These are phyloP conservation scores for Torymus tubicola DNA, from an alignment of 2,888 invertebrate genomes.

Conservation along the genomic window DNA sequence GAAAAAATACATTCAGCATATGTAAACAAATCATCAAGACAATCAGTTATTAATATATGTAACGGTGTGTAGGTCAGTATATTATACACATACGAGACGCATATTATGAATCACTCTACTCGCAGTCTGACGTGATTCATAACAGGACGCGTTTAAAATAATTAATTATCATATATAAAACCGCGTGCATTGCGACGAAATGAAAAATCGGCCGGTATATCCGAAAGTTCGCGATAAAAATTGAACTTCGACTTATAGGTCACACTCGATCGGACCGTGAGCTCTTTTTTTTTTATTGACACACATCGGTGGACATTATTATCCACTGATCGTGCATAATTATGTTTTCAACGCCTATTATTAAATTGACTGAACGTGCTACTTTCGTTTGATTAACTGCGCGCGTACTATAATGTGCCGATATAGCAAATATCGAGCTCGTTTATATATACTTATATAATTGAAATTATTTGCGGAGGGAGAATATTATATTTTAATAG, in stretches of 20 bases:
- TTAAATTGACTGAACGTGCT: too few species aligned
- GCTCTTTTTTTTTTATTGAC: too few species aligned
- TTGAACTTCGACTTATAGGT: conserved; percentile 21
- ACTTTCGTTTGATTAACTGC: too few species aligned
- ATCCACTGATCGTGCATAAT: too few species aligned
- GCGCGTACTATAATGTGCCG: too few species aligned
- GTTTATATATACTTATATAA: too few species aligned
- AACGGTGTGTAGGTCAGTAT: conserved; percentile 28
- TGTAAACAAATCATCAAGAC: not conserved
- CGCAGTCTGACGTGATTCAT: conserved; percentile 41
- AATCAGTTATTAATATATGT: conserved; percentile 23
- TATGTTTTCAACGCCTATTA: too few species aligned
- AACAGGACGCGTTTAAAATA: conserved; percentile 53
- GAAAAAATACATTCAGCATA: too few species aligned
- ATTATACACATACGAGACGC: not conserved
- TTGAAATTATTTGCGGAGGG: too few species aligned
- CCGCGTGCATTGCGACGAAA: not conserved
- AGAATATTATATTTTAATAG: too few species aligned
- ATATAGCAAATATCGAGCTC: too few species aligned
- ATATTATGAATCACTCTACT: conserved; percentile 13
- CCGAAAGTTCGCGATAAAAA: conserved; percentile 10
- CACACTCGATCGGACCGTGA: not conserved
- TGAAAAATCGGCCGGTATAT: conserved; percentile 16
- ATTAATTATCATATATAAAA: conserved; percentile 28
- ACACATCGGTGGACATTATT: too few species aligned